Evolutionary conservation across 1,140 invertebrate genomes (phyloP), one percentile per base, ranked within the genome.

Genomic region (Aporrectodea caliginosa): DNA sequence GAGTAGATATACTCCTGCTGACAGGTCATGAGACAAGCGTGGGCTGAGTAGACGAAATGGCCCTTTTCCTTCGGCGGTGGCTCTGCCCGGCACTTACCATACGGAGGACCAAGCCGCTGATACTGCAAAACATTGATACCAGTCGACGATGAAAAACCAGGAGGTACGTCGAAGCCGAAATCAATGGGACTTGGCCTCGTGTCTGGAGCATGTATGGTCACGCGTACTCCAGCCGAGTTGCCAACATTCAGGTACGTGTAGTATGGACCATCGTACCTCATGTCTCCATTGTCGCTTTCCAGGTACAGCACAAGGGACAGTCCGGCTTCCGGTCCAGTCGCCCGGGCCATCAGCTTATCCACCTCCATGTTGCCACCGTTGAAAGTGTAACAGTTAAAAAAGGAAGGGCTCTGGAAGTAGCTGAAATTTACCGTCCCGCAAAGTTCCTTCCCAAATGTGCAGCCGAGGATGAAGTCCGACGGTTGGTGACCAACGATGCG

Each of bases 141-240:
- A 32, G 88, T 81, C 2, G 86, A 87, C 6, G 86, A 85, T 43
- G 84, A 82, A 34, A 80, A 82, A 6, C 86, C 88, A 0, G 88
- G 87, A 1, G 86, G 80, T 1, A 89, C 81, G 32, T 86, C 85
- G 33, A 89, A 82, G 0, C 88, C 89, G 22, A 86, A 82, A 35
- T 87, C 86, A 75, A 87, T 86, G 0, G 88, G 87, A 43, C 87
- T 86, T 0, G 88, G 88, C 35, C 83, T 81, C 0, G 82, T 80
- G 22, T 84, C 82, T n/a, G 86, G 81, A 12, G 82, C 81, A 77
- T 89, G 88, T 69, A 89, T 82, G 1, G 86, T 77, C 12, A 89
- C 84, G 69, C 86, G 81, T 2, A 85, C 84, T 16, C 88, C 89
- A 12, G 86, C 84, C 22, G 75, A 32, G 43, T 77, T n/a, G 27